These are phyloP conservation scores for Zoanthus sociatus DNA, from an alignment of 92 coral and sea anemone species.

Conservation along the genomic window DNA sequence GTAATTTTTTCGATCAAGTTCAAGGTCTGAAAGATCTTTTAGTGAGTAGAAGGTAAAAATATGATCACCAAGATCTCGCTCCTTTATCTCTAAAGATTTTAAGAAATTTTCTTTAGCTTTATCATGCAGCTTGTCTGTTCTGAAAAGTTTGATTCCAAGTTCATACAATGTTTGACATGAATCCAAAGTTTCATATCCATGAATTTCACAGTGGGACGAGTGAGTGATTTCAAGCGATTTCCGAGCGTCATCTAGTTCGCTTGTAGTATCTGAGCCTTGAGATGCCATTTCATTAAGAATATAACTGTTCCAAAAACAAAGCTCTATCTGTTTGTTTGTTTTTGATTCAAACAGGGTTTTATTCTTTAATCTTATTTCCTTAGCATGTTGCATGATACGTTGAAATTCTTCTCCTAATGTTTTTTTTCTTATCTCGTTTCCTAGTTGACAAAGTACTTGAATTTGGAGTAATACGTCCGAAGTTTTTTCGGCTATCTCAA, in stretches of 20 bases:
- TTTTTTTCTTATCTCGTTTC: no score
- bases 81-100: conserved; percentile 11
- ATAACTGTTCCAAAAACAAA: no score
- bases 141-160: neutral
- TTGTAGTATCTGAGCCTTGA: neutral
- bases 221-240: neutral
- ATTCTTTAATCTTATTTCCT: no score
- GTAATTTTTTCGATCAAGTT: neutral
- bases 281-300: no score
- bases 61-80: conserved; percentile 32
- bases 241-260: neutral
- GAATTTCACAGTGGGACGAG: neutral
- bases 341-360: no score
- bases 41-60: conserved; percentile 47
- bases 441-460: no score
- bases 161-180: conserved; percentile 7
- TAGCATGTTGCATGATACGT: no score
- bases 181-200: neutral
- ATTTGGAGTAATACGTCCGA: no score
- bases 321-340: no score
- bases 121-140: neutral
- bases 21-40: conserved; percentile 46
- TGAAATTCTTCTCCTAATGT: no score
- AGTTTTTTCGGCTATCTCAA: no score
- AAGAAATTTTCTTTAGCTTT: neutral